phyloP scores from a whole-genome alignment of 35 echinoderm and acorn worm species.

The Lytechinus pictus region DNA sequence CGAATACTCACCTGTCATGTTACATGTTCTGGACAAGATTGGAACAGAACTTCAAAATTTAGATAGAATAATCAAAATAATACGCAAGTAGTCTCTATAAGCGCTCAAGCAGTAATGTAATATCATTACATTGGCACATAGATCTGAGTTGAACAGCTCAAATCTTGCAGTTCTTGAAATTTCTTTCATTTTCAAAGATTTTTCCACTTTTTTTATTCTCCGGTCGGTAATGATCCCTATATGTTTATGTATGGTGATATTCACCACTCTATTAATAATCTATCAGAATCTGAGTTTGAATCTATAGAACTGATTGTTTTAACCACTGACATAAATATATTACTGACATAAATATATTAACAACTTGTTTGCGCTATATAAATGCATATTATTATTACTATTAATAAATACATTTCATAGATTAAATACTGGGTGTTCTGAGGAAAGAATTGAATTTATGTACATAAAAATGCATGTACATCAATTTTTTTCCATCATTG shows the following conservation, averaged over 20 bases:
- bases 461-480: too few relatives aligned
- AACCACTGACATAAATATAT: too few relatives aligned
- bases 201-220: not conserved
- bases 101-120: not conserved
- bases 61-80: too few relatives aligned
- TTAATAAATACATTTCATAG: too few relatives aligned
- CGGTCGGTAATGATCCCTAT: not conserved
- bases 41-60: not conserved
- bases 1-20: not conserved
- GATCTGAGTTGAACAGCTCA: not conserved
- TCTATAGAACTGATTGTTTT: not conserved
- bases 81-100: not conserved
- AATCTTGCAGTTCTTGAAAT: not conserved
- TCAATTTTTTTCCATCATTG: too few relatives aligned
- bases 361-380: too few relatives aligned
- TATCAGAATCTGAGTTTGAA: not conserved
- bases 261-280: not conserved
- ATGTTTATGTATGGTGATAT: slow-evolving; percentile 4
- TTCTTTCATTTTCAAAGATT: not conserved
- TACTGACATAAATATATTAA: too few relatives aligned
- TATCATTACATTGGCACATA: too few relatives aligned
- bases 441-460: too few relatives aligned
- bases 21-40: not conserved
- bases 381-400: too few relatives aligned
- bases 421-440: too few relatives aligned